Percentiles rank a stretch among this genome's conserved stretches.
phyloP scores from a whole-genome alignment of 2,113 vertebrate species.

The Chionodraco myersi region DNA sequence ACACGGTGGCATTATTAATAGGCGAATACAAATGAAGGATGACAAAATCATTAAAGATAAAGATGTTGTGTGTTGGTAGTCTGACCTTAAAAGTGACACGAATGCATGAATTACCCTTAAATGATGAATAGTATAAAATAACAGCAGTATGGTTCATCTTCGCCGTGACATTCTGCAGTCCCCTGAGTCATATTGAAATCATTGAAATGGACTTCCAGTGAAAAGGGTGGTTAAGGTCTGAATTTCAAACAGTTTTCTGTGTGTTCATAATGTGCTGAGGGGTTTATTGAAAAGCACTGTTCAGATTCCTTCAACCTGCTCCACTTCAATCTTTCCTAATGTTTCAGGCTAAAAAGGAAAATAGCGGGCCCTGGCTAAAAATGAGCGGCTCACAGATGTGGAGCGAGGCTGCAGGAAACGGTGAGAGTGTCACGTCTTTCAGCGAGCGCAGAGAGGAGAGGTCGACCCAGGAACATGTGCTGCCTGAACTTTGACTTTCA shows the following conservation, averaged over 20 bases:
- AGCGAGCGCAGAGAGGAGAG: slow-evolving; percentile 53
- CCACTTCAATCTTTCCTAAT: slow-evolving; percentile 1
- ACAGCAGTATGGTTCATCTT: not conserved
- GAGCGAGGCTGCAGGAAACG: slow-evolving; percentile 63
- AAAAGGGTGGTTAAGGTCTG: not conserved
- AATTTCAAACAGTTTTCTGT: too few species aligned
- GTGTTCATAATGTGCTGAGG: too few species aligned
- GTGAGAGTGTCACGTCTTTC: slow-evolving; percentile 71
- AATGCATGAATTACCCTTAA: not conserved
- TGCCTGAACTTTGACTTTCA: slow-evolving; percentile 77
- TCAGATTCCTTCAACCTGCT: not conserved
- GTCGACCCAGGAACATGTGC: slow-evolving; percentile 82
- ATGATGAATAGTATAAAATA: not conserved
- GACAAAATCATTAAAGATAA: too few species aligned
- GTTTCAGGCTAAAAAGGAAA: slow-evolving; percentile 60
- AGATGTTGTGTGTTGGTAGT: too few species aligned
- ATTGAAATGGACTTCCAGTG: not conserved
- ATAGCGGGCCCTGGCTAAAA: slow-evolving; percentile 72
- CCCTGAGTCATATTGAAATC: not conserved
- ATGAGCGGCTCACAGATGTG: slow-evolving; percentile 70
- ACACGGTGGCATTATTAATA: not conserved
- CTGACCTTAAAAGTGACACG: not conserved
- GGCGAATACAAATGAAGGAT: too few species aligned
- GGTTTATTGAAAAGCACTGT: too few species aligned
- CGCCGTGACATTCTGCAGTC: not conserved